These are phyloP conservation scores for Mus musculus DNA, from an alignment of 2,113 vertebrate species.

Conservation along the genomic window DNA sequence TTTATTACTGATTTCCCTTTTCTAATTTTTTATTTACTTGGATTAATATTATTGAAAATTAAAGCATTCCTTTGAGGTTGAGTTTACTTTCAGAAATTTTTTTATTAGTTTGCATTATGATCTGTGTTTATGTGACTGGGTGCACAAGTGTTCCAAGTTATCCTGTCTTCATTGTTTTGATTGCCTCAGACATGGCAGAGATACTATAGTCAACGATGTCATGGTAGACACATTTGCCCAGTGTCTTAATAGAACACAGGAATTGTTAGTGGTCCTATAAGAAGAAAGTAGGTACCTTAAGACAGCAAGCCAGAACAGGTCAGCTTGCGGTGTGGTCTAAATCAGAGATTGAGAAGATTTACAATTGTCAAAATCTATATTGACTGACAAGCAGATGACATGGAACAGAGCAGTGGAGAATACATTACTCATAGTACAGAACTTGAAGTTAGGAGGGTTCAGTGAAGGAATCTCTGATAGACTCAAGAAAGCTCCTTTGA, in stretches of 20 bases:
- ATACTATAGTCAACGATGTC: background rate
- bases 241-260: background rate
- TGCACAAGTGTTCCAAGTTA: background rate
- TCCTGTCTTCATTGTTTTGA: background rate
- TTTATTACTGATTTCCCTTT: constrained; percentile 3
- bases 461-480: background rate
- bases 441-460: background rate
- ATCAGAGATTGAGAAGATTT: background rate
- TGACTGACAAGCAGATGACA: background rate
- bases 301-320: background rate
- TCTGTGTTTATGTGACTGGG: background rate
- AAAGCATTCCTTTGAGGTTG: background rate
- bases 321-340: background rate
- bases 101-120: background rate
- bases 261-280: background rate
- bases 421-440: fast-evolving
- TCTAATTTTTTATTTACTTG: constrained; percentile 7
- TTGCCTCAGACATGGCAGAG: background rate
- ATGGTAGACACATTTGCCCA: background rate
- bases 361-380: background rate
- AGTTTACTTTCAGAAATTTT: background rate
- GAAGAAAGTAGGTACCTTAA: background rate
- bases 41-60: background rate
- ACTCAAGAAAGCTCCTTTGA: background rate
- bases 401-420: background rate